phyloP scores from a whole-genome alignment of 2,113 vertebrate genomes.

The Leptosomus discolor region DNA sequence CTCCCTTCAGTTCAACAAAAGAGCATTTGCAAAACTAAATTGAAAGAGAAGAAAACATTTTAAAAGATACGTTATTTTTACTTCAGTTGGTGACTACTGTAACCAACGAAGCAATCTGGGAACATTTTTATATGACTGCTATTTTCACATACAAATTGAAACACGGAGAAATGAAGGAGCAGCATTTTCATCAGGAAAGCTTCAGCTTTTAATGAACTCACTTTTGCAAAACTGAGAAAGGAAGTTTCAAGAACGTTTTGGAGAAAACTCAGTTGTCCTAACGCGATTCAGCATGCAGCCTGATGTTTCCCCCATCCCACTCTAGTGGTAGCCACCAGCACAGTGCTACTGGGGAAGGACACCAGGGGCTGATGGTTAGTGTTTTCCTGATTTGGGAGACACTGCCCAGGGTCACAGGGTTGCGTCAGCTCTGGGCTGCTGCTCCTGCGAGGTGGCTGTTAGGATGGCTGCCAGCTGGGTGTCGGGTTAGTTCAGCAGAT shows the following conservation, averaged over 20 bases:
- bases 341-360: fast-evolving
- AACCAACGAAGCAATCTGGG: neutral
- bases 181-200: fast-evolving
- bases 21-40: neutral
- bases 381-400: neutral
- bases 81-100: neutral
- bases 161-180: neutral
- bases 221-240: neutral
- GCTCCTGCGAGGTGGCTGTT: neutral
- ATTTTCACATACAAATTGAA: neutral
- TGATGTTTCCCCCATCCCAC: neutral
- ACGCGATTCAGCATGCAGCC: fast-evolving
- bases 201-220: neutral
- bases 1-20: neutral
- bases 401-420: neutral
- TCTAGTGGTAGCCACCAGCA: fast-evolving
- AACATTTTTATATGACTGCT: neutral
- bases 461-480: neutral
- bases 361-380: fast-evolving
- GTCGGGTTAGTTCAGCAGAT: neutral
- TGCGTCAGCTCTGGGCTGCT: fast-evolving
- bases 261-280: neutral
- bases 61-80: neutral
- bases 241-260: neutral
- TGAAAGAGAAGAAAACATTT: neutral